phyloP scores from a whole-genome alignment of 92 coral and sea anemone genomes.

The Isaurus tuberculatus region DNA sequence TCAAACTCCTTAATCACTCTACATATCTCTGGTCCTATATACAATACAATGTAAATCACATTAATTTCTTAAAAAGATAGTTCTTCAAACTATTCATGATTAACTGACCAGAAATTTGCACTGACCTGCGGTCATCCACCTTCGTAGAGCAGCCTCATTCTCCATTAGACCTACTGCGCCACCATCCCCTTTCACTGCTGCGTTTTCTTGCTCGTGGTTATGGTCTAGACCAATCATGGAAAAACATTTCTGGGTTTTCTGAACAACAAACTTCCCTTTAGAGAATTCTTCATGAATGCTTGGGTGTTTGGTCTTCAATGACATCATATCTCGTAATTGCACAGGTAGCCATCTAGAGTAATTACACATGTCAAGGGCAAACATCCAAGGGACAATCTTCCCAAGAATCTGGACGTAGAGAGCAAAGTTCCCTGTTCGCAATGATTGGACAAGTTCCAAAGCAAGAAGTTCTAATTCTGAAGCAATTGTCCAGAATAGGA shows the following conservation, averaged over 20 bases:
- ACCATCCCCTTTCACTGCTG: conserved; percentile 34
- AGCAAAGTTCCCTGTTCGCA: conserved; percentile 1
- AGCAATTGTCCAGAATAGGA: neutral
- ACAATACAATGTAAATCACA: too few relatives aligned
- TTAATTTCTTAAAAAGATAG: too few relatives aligned
- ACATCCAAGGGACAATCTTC: neutral
- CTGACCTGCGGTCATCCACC: conserved; percentile 8
- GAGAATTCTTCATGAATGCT: neutral
- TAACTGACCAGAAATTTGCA: too few relatives aligned
- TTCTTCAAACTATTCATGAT: too few relatives aligned
- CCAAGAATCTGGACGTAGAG: neutral
- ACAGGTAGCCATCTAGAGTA: conserved; percentile 1
- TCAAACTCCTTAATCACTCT: too few relatives aligned
- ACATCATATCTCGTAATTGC: neutral
- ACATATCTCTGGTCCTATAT: too few relatives aligned
- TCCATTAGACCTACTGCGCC: conserved; percentile 58
- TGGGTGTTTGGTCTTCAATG: neutral
- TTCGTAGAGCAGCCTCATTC: conserved; percentile 17
- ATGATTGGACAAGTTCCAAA: neutral
- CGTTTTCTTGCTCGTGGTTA: neutral
- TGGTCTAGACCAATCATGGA: neutral
- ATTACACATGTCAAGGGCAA: neutral
- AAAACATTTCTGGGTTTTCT: neutral
- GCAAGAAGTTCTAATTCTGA: neutral
- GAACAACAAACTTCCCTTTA: neutral